Percentiles rank a stretch among this genome's conserved stretches.
phyloP scores from a whole-genome alignment of 1,140 invertebrate species.

The Lineus longissimus region DNA sequence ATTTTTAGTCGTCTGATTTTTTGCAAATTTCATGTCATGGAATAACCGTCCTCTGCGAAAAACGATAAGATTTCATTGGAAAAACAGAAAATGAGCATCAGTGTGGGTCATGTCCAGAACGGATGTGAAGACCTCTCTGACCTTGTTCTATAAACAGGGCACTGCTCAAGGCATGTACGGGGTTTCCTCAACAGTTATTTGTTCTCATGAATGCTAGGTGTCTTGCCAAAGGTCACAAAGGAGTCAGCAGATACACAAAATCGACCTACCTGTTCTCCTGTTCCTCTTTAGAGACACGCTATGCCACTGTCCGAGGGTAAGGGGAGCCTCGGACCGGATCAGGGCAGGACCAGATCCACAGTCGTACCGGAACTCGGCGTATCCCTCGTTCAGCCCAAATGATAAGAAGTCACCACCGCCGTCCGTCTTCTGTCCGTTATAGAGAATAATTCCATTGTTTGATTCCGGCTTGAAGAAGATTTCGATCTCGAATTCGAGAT shows the following conservation, averaged over 20 bases:
- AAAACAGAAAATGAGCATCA: too few relatives aligned
- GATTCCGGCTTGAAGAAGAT: conserved; percentile 82
- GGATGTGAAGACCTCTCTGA: too few relatives aligned
- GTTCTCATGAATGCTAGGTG: neutral
- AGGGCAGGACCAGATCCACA: conserved; percentile 70
- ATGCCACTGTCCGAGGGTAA: conserved; percentile 79
- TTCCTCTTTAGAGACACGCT: conserved; percentile 74
- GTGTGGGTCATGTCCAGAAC: too few relatives aligned
- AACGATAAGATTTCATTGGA: too few relatives aligned
- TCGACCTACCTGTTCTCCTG: conserved; percentile 61
- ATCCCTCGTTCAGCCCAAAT: conserved; percentile 70
- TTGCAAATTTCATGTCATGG: too few relatives aligned
- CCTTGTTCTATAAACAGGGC: conserved; percentile 14
- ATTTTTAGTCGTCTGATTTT: too few relatives aligned
- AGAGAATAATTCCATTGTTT: conserved; percentile 74
- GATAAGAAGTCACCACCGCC: conserved; percentile 78
- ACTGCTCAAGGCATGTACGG: neutral
- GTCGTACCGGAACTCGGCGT: conserved; percentile 81
- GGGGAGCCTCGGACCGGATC: conserved; percentile 64
- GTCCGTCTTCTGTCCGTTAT: conserved; percentile 65
- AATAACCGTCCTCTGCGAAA: too few relatives aligned
- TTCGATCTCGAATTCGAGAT: conserved; percentile 79
- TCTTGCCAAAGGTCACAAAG: neutral
- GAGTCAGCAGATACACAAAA: too few relatives aligned
- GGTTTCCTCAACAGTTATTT: neutral